A percentile compares a stretch with the other conserved stretches of the same genome.
Conservation (phyloP, 37 sponge, comb jelly and placozoan species). For the Cliona cf. orientalis region DNA sequence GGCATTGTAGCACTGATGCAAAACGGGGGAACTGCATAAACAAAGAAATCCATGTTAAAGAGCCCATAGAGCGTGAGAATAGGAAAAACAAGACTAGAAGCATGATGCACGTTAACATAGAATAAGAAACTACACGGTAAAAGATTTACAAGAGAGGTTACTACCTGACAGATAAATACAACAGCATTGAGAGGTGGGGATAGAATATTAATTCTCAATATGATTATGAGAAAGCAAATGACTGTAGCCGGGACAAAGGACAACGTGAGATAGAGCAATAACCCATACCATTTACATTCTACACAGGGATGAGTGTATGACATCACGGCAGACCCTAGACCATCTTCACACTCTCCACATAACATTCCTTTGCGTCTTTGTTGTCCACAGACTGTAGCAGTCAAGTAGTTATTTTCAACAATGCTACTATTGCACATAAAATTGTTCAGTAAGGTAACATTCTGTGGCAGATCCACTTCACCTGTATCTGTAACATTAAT, state of each 20-base stretch:
- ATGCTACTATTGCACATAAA: constrained; percentile 6
- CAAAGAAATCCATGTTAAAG: constrained; percentile 59
- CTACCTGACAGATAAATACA: background rate
- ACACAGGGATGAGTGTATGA: constrained; percentile 8
- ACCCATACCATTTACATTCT: background rate
- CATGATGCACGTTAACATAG: background rate
- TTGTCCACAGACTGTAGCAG: background rate
- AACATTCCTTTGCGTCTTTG: background rate
- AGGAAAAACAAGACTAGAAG: background rate
- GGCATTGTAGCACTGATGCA: constrained; percentile 12
- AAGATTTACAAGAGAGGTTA: background rate
- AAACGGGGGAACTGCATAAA: constrained; percentile 21
- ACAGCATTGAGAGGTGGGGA: background rate
- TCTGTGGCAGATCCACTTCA: background rate
- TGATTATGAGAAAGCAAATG: constrained; percentile 10
- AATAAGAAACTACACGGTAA: background rate
- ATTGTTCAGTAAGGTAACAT: background rate
- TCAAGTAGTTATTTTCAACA: background rate
- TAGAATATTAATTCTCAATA: background rate
- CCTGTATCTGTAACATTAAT: no score
- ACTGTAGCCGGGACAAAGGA: constrained; percentile 9
- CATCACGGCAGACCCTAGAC: background rate
- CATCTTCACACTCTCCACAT: constrained; percentile 22
- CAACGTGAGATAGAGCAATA: background rate
- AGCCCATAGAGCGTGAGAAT: constrained; percentile 21